phyloP scores from a whole-genome alignment of 2,113 vertebrate genomes.

The Sterna hirundo region DNA sequence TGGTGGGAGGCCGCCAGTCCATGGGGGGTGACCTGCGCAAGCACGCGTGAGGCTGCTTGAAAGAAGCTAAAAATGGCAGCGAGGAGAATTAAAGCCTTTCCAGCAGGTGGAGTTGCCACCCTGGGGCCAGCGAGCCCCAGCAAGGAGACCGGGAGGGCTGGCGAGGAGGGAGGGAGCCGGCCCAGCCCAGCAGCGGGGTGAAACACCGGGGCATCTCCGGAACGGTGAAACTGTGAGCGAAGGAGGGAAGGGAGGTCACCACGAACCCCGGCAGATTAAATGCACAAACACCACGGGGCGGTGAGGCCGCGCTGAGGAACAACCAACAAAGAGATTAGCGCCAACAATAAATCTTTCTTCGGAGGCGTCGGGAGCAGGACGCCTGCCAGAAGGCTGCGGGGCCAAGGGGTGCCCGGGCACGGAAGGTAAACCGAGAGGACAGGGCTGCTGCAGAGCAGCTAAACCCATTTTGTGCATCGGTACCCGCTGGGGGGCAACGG shows the following conservation, averaged over 20 bases:
- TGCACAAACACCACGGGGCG: background rate
- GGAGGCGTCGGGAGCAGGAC: background rate
- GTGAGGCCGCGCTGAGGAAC: background rate
- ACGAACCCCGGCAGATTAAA: background rate
- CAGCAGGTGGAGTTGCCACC: accelerated
- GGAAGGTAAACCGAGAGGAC: background rate
- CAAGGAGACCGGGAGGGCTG: background rate
- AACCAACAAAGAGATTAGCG: background rate
- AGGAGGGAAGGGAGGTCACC: background rate
- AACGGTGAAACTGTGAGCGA: background rate
- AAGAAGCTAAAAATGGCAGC: background rate
- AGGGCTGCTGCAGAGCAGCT: background rate
- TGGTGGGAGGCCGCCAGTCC: background rate
- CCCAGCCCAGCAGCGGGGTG: background rate
- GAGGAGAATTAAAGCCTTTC: background rate
- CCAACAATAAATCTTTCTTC: background rate
- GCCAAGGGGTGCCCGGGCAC: background rate
- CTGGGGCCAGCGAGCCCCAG: background rate
- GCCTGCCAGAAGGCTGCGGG: background rate
- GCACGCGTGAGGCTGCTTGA: accelerated
- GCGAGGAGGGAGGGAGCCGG: background rate
- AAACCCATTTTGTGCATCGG: no score
- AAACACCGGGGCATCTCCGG: background rate
- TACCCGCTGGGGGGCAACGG: accelerated
- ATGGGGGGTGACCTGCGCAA: accelerated